Conservation (phyloP, 2,797 vertebrate genomes). For the Xiphorhynchus erythropygius region DNA sequence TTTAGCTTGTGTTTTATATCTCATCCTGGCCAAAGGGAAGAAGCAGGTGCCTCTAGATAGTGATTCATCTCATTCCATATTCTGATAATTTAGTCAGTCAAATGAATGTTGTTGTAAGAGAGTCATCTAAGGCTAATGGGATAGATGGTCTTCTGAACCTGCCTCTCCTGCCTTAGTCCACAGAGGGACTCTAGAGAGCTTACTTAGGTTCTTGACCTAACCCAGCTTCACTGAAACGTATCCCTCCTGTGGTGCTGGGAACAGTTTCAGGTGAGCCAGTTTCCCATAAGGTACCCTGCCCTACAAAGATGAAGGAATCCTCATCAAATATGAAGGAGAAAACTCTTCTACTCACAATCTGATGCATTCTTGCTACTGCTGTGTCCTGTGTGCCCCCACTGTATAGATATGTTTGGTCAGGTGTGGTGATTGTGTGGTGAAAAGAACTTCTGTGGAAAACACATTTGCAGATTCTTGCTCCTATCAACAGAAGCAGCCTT, state of each 20-base stretch:
- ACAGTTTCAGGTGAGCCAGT: neutral
- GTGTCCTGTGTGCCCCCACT: neutral
- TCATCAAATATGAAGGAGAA: neutral
- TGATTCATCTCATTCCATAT: neutral
- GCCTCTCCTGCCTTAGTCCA: neutral
- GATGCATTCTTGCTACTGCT: neutral
- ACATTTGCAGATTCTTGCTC: neutral
- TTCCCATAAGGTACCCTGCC: neutral
- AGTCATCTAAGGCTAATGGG: neutral
- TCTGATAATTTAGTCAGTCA: neutral
- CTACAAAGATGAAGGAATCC: neutral
- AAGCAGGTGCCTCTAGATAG: neutral
- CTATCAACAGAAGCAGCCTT: neutral
- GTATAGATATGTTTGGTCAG: neutral
- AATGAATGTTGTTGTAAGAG: neutral
- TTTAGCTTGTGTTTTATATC: neutral
- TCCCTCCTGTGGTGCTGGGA: neutral
- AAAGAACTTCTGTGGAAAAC: neutral
- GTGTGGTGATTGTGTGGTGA: neutral
- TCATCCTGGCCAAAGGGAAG: neutral
- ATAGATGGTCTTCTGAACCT: neutral
- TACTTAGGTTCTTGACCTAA: neutral
- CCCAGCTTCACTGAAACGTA: neutral
- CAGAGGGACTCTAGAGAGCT: neutral
- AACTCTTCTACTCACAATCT: neutral